These are phyloP conservation scores for Pomacea canaliculata DNA, from an alignment of 2,888 invertebrate genomes.

Conservation along the genomic window DNA sequence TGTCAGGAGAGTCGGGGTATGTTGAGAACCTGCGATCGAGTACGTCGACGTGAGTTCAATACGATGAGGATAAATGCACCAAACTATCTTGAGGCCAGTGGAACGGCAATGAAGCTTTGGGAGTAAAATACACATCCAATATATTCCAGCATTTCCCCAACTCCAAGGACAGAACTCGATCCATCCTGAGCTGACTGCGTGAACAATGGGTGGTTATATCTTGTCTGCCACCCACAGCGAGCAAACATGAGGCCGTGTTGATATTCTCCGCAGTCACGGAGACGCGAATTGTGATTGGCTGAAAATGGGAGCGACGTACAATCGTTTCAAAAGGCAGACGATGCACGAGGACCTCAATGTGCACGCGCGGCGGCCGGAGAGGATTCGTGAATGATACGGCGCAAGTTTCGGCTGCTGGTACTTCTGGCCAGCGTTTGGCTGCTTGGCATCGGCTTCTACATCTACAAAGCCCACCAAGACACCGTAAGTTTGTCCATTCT, in stretches of 20 bases:
- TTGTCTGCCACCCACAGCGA: background rate
- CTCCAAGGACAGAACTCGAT: too few species aligned
- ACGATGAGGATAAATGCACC: too few species aligned
- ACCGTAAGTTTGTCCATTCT: constrained; percentile 37
- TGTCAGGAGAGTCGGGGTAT: too few species aligned
- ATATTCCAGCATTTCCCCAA: too few species aligned
- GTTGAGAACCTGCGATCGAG: too few species aligned
- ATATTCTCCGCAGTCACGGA: constrained; percentile 11
- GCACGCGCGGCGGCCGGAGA: constrained; percentile 27
- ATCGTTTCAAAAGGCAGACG: constrained; percentile 10
- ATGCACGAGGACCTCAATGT: constrained; percentile 3
- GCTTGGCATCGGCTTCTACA: constrained; percentile 50
- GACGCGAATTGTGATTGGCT: constrained; percentile 13
- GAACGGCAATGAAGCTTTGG: too few species aligned
- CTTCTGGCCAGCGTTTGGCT: constrained; percentile 56
- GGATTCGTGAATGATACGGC: constrained; percentile 48
- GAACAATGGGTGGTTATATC: too few species aligned
- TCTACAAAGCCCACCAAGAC: constrained; percentile 44
- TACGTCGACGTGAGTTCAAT: too few species aligned
- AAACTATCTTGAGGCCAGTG: too few species aligned
- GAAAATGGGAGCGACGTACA: constrained; percentile 8
- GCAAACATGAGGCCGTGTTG: constrained; percentile 10
- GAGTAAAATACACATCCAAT: too few species aligned
- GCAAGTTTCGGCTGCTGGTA: constrained; percentile 56
- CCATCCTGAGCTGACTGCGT: too few species aligned